phyloP scores from a whole-genome alignment of 2,113 vertebrate genomes.

The Anoplopoma fimbria region DNA sequence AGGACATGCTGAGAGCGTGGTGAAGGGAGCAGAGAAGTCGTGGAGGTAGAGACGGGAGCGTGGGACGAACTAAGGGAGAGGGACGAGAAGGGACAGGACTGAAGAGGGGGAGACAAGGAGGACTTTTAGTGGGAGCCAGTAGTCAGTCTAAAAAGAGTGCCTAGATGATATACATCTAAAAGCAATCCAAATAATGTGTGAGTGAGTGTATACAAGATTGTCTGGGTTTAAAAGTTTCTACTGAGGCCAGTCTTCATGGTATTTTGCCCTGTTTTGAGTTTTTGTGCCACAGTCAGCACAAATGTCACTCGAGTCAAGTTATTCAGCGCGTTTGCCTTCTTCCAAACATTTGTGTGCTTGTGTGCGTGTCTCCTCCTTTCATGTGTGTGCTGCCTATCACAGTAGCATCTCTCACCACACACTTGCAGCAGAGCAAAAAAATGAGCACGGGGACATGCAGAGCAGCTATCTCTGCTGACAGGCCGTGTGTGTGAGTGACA shows the following conservation, averaged over 20 bases:
- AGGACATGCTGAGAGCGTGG: neutral
- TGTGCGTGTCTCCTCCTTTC: neutral
- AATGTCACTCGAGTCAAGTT: neutral
- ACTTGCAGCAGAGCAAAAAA: slow-evolving; percentile 27
- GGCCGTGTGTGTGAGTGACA: slow-evolving; percentile 52
- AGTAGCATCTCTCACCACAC: slow-evolving; percentile 19
- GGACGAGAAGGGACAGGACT: neutral
- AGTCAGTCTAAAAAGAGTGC: slow-evolving; percentile 71
- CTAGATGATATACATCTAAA: slow-evolving; percentile 52
- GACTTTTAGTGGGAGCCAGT: slow-evolving; percentile 47
- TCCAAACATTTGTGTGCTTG: slow-evolving; percentile 1
- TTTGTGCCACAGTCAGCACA: slow-evolving; percentile 15
- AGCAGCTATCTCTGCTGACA: slow-evolving; percentile 56
- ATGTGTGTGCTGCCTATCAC: slow-evolving; percentile 11
- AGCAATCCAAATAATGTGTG: slow-evolving; percentile 52
- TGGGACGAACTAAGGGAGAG: no score
- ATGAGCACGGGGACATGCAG: slow-evolving; percentile 55
- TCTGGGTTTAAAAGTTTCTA: neutral
- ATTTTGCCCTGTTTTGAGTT: neutral
- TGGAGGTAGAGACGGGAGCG: slow-evolving; percentile 8
- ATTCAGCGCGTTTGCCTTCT: neutral
- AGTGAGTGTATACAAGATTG: neutral
- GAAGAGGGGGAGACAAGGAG: slow-evolving; percentile 22
- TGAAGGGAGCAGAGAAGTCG: neutral
- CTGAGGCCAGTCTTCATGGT: neutral